Conservation (phyloP, 2,113 vertebrate species). For the Thamnophis sirtalis region DNA sequence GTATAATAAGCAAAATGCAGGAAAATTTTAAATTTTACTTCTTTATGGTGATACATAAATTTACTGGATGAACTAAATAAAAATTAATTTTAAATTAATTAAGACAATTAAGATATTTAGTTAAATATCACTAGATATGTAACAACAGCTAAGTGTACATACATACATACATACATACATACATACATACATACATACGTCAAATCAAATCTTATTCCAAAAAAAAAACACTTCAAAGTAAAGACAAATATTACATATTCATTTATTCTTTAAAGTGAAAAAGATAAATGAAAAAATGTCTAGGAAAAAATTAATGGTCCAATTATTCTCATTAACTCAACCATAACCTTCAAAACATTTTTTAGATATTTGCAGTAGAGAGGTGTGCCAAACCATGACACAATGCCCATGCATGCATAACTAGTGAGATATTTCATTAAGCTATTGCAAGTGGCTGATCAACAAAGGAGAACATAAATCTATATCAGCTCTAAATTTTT, state of each 20-base stretch:
- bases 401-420: background rate
- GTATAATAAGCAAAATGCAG: background rate
- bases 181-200: background rate
- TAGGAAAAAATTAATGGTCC: background rate
- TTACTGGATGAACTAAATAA: background rate
- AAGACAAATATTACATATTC: background rate
- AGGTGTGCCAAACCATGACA: background rate
- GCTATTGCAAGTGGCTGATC: background rate
- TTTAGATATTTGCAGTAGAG: background rate
- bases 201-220: background rate
- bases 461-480: background rate
- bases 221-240: conserved; percentile 3
- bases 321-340: conserved; percentile 1
- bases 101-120: background rate
- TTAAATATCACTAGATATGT: background rate
- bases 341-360: background rate
- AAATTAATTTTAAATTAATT: background rate
- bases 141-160: conserved; percentile 3
- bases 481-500: background rate
- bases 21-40: background rate
- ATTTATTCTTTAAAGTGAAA: conserved; percentile 11
- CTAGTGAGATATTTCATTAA: background rate
- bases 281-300: background rate
- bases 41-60: background rate
- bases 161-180: background rate